phyloP scores from a whole-genome alignment of 2,113 vertebrate genomes.

The Carassius auratus region DNA sequence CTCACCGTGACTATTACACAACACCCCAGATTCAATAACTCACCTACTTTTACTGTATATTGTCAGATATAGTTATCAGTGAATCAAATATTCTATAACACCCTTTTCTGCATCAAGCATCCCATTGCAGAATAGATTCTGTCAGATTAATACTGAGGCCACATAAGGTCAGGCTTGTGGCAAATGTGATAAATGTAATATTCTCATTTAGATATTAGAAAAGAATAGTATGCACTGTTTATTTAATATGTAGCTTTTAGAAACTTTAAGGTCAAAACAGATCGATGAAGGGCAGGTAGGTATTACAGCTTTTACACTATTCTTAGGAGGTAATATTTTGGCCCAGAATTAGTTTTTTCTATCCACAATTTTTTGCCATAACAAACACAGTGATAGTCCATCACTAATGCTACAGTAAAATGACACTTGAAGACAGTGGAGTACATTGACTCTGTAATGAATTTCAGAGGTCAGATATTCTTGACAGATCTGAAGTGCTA shows the following conservation, averaged over 20 bases:
- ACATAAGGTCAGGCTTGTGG: background rate
- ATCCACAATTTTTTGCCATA: background rate
- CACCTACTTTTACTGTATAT: background rate
- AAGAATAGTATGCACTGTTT: background rate
- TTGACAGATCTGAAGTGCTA: background rate
- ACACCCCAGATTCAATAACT: conserved; percentile 6
- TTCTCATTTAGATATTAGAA: background rate
- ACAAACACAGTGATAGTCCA: background rate
- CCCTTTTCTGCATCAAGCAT: background rate
- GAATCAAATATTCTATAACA: background rate
- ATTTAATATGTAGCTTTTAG: background rate
- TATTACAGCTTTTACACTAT: too few relatives aligned
- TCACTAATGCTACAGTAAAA: background rate
- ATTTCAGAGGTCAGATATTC: conserved; percentile 13
- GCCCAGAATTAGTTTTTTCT: background rate
- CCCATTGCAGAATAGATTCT: background rate
- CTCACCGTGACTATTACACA: conserved; percentile 18
- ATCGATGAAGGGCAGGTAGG: background rate
- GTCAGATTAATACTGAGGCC: background rate
- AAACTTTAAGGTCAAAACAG: background rate
- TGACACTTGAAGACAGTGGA: background rate
- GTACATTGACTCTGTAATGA: background rate
- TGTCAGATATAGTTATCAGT: background rate
- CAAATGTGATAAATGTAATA: conserved; percentile 6
- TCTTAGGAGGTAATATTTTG: background rate